Evolutionary conservation across 2,888 invertebrate species (phyloP).

Genomic region (Lepidochrysops patricia): DNA sequence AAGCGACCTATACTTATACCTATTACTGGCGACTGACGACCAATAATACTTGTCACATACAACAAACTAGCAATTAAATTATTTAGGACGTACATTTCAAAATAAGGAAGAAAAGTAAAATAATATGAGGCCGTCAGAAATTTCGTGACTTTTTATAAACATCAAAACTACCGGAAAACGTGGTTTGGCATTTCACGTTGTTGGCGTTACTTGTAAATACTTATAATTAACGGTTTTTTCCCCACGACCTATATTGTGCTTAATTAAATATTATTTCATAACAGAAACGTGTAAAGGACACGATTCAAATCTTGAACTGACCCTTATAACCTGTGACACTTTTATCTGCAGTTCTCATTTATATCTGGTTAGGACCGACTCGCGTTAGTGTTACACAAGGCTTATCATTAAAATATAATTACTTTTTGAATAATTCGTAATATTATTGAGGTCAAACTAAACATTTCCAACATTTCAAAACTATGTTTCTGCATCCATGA

Average conservation of each 20-base stretch:
- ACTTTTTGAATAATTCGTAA: not conserved
- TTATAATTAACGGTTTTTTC: not conserved
- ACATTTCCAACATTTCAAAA: no score
- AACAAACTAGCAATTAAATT: no score
- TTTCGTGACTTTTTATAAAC: not conserved
- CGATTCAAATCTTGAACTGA: not conserved
- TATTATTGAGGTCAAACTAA: no score
- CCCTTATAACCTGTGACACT: not conserved
- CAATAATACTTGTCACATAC: no score
- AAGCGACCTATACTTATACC: no score
- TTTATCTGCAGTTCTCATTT: not conserved
- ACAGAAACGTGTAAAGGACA: not conserved
- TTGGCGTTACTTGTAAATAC: not conserved
- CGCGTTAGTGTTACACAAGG: not conserved
- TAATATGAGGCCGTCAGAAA: not conserved
- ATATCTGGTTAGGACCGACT: not conserved
- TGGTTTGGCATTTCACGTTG: not conserved
- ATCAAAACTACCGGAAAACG: not conserved
- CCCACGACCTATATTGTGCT: not conserved
- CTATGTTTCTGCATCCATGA: no score
- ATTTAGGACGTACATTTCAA: no score
- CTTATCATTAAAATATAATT: not conserved
- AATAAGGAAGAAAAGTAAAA: not conserved
- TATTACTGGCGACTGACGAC: no score
- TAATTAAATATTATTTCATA: not conserved